Evolutionary conservation across 2,888 invertebrate genomes (phyloP), one percentile per base, ranked within the genome.

Genomic region (Callimorpha dominula): DNA sequence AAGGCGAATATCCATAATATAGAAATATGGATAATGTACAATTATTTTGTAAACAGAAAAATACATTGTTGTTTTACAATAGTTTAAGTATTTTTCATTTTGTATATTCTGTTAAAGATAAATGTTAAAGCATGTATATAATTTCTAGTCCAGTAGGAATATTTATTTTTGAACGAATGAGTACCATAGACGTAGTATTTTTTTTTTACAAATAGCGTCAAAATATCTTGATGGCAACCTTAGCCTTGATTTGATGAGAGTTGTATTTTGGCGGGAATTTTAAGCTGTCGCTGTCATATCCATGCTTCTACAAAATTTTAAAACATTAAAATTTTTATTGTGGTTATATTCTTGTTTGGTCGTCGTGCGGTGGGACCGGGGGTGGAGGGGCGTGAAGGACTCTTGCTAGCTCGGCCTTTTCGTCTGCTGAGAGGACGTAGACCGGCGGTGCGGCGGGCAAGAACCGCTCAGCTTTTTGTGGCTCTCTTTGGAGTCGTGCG

Each of bases 371-470:
- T 43, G 87, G 89, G 8, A 92, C 83, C 0, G 93, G 92, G 4
- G 90, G 88, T 14, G 94, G 93, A 0, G 94, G 94, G 0, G 90
- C 89, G 78, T 94, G 94, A 40, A 95, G 78, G 0, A 93, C 95
- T 75, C 92, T 91, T 9, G 95, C 95, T 15, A 95, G 88, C 83
- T 95, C 96, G 20, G 96, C 96, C 83, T 97, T 97, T 83, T 97
- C 97, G 78, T 96, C 96, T 6, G 97, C 97, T 31, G 97, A 96
- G 82, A 97, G 96, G 31, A 97, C 97, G 88, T 97, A 97, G 67
- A 97, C 97, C 0, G 97, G 97, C 31, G 97, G 96, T 12, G 96
- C 96, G 57, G 96, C 94, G 0, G 97, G 96, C 0, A 97, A 93
- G 85, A 97, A 97, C 62, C 97, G 90, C 81, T 96, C 96, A 0